Base-by-base conservation (phyloP, 2,113 vertebrate genomes). In the Datnioides undecimradiatus region DNA sequence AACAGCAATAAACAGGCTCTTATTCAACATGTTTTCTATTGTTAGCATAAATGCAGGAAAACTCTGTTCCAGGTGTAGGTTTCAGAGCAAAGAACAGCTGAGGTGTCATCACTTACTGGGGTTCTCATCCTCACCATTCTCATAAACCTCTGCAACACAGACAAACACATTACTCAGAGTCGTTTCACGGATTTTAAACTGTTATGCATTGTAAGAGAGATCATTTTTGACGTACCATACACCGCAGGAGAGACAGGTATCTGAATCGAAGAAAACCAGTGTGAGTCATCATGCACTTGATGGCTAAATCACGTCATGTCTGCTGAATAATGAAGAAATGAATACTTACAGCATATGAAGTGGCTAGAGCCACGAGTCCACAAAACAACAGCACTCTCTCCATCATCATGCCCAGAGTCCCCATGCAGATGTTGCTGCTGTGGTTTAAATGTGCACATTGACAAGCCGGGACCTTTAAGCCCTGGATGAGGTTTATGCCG, bases 51-150 rank as follows among this genome's bases (percentile, higher is more conserved):
- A 49, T n/a, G 21, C 2, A 29, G 10, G 10, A 40, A 38, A n/a
- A 43, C 25, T 46, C 36, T 33, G 8, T 40, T 45, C 21, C 21
- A 27, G 62, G 29, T 46, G 23, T 27, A 13, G 1, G 2, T 27
- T 34, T 29, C 19, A 6, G 8, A 21, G 27, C 16, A 27, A 16
- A 21, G 10, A 58, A 5, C 27, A 51, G 6, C 1, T n/a, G 11
- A 75, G 73, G 19, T 17, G 34, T 7, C 40, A 16, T 8, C 43
- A 41, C 87, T 94, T 70, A 95, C 93, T 73, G 3, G 94, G 92
- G 54, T 95, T 93, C 45, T 91, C 90, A 83, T 93, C 88, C 52
- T 92, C 87, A 0, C 88, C 88, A 38, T 94, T 89, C 72, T 87
- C 73, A 52, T 88, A 91, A 0, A 94, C 90, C 80, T 93, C 93